phyloP scores from a whole-genome alignment of 1,140 invertebrate genomes.

The Belonocnema kinseyi region DNA sequence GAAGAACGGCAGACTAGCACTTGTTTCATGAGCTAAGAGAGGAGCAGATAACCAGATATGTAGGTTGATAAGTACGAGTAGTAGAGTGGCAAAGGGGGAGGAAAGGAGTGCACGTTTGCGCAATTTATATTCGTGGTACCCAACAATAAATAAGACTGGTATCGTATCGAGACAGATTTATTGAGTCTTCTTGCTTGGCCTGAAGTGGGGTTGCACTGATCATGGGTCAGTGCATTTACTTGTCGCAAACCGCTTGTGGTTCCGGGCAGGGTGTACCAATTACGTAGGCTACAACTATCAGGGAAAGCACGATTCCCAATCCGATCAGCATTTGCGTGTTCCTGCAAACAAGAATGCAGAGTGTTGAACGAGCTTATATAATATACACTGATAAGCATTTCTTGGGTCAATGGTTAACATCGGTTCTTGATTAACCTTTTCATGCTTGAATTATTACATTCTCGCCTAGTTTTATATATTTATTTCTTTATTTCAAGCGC shows the following conservation, averaged over 20 bases:
- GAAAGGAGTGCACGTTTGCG: not conserved
- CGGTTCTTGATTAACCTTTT: conserved; percentile 18
- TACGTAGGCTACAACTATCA: conserved; percentile 54
- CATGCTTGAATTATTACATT: conserved; percentile 13
- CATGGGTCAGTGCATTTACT: conserved; percentile 58
- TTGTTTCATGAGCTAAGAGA: conserved; percentile 34
- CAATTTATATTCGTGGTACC: conserved; percentile 56
- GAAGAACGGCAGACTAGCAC: not conserved
- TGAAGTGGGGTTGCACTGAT: conserved; percentile 46
- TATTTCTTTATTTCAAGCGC: not conserved
- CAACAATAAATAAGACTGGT: conserved; percentile 59
- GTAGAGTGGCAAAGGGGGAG: conserved; percentile 7
- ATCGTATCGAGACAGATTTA: conserved; percentile 60
- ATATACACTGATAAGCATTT: not conserved
- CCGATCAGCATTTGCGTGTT: conserved; percentile 54
- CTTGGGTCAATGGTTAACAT: conserved; percentile 11
- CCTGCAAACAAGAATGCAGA: conserved; percentile 48
- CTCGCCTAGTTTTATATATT: not conserved
- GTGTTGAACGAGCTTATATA: not conserved
- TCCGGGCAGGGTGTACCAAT: conserved; percentile 58
- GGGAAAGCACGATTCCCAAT: conserved; percentile 48
- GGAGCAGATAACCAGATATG: conserved; percentile 41
- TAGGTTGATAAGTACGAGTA: conserved; percentile 33
- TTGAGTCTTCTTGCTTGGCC: conserved; percentile 43
- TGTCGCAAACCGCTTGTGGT: conserved; percentile 51